Base-by-base conservation (phyloP, 2,888 invertebrate species). In the Zootermopsis nevadensis region DNA sequence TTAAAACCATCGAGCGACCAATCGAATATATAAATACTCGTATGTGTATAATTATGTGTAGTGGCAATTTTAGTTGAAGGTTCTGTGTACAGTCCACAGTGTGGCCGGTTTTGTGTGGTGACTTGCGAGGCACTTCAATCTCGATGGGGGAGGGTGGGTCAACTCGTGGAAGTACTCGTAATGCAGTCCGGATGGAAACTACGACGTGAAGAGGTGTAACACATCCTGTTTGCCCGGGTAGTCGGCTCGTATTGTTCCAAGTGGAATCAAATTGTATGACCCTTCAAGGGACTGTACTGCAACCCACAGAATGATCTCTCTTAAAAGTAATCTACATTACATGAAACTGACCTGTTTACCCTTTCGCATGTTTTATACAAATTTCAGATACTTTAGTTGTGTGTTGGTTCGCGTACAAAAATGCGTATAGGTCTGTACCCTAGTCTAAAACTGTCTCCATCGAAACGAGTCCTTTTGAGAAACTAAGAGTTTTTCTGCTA, bases 241-340 rank as follows among this genome's bases (percentile, higher is more conserved):
- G 60, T 60, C 60, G 6, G 60, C 60, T 60, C 60, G 6, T 15
- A 7, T 30, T 22, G 22, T n/a, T 74, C 38, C 42, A n/a, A 74
- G 74, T 74, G 74, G 42, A 74, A 24, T 74, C 38, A 74, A 42
- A 74, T 42, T 74, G 74, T 38, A 74, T 42, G 35, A 15, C 38
- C 42, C 42, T 74, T 74, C 24, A 74, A 42, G 38, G 38, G 74
- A 38, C 31, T 33, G 35, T 38, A n/a, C 35, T n/a, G 74, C 69
- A 12, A 31, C 31, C 69, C 69, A 31, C 69, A 67, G 53, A 60
- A 27, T 27, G n/a, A 60, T 27, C 27, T 60, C 60, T 60, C 3
- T n/a, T 60, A 27, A n/a, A 27, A 27, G 12, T 60, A 60, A 60
- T 60, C 60, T 27, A 60, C 60, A 8, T 60, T 60, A 3, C 19